Conservation (phyloP, 2,888 invertebrate genomes). For the Cephus sareptanus region DNA sequence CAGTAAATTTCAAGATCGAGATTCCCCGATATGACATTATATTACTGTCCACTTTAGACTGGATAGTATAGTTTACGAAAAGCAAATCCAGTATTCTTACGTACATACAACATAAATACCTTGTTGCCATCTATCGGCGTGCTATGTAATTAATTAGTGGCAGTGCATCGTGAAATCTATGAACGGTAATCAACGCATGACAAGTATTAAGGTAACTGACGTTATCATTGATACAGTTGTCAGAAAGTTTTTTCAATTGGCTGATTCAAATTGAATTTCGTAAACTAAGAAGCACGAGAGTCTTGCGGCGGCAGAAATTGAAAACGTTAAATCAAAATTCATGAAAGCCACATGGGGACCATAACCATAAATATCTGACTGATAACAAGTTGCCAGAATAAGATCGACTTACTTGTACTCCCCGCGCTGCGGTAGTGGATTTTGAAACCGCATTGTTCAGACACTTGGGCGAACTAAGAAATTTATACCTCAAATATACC, state of each 20-base stretch:
- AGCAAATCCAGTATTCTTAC: background rate
- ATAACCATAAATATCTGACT: background rate
- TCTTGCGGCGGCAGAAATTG: background rate
- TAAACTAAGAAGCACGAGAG: background rate
- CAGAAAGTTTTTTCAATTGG: background rate
- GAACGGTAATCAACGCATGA: background rate
- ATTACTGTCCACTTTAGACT: background rate
- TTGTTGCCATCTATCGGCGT: background rate
- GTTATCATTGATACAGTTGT: background rate
- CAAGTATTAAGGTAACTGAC: background rate
- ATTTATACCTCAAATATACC: background rate
- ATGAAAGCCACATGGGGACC: background rate
- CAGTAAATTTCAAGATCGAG: background rate
- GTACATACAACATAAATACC: background rate
- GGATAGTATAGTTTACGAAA: background rate
- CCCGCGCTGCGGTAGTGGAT: constrained; percentile 50
- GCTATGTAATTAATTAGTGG: background rate
- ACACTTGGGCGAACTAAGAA: background rate
- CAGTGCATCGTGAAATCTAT: background rate
- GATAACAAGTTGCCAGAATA: background rate
- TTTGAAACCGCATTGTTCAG: constrained; percentile 46
- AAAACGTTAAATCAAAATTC: background rate
- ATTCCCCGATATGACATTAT: background rate
- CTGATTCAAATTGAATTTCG: background rate
- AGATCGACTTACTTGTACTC: constrained; percentile 50